Percentiles rank a stretch among this genome's conserved stretches.
These are phyloP conservation scores for Clepsis dumicolana DNA, from an alignment of 2,888 invertebrate genomes.

Conservation along the genomic window DNA sequence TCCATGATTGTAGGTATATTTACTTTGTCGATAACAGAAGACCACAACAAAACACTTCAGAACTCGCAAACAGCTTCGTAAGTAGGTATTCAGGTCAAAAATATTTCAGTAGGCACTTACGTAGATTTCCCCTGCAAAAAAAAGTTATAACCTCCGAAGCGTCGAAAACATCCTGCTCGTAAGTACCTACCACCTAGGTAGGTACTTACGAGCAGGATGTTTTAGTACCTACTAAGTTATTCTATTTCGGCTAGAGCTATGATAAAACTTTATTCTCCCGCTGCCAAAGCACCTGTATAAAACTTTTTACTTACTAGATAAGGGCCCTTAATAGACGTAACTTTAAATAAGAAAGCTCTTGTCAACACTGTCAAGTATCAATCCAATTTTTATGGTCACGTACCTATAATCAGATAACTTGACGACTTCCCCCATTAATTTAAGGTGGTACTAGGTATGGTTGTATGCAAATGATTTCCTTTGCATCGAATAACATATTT, in stretches of 20 bases:
- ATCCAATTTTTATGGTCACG: conserved; percentile 47
- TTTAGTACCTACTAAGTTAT: too few relatives aligned
- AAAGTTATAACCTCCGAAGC: neutral
- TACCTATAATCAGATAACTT: conserved; percentile 55
- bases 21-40: too few relatives aligned
- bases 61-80: too few relatives aligned
- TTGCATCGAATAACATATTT: conserved; percentile 46
- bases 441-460: conserved; percentile 28
- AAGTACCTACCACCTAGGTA: too few relatives aligned
- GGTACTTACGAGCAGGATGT: too few relatives aligned
- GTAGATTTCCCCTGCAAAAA: neutral
- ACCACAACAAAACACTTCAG: too few relatives aligned
- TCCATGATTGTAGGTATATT: too few relatives aligned
- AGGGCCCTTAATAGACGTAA: too few relatives aligned
- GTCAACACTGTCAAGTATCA: neutral
- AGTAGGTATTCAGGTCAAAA: too few relatives aligned
- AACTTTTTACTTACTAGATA: conserved; percentile 20
- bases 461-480: conserved; percentile 54
- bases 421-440: conserved; percentile 55
- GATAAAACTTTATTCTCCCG: conserved; percentile 6
- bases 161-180: conserved; percentile 1
- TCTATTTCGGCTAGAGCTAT: neutral
- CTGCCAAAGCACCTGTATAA: conserved; percentile 14
- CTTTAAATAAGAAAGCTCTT: neutral
- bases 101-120: too few relatives aligned